These are phyloP conservation scores for Callospermophilus lateralis DNA, from an alignment of 2,113 vertebrate species.

Conservation along the genomic window DNA sequence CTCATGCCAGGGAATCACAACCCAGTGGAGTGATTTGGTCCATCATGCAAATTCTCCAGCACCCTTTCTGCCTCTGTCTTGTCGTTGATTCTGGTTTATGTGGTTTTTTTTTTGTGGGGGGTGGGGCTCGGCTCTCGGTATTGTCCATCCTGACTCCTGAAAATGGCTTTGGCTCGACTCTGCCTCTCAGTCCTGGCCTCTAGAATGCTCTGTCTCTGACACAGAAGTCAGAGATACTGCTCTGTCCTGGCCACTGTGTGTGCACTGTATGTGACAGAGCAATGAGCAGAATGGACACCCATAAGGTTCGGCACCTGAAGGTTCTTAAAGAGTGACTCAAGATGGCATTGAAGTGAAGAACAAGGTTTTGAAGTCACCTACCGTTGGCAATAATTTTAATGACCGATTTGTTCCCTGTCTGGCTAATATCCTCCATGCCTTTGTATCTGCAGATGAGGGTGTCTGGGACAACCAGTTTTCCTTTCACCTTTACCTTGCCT, in stretches of 20 bases:
- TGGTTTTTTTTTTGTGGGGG: no score
- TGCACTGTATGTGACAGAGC: neutral
- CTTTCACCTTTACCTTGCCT: neutral
- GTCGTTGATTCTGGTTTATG: neutral
- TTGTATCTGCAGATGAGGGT: neutral
- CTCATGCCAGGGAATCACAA: constrained; percentile 34
- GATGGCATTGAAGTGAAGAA: neutral
- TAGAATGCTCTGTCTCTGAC: neutral
- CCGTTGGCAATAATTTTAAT: constrained; percentile 12
- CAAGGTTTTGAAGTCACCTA: constrained; percentile 13
- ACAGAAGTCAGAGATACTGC: neutral
- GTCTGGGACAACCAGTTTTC: neutral
- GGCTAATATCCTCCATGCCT: neutral
- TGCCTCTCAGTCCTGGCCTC: neutral
- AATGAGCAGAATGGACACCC: neutral
- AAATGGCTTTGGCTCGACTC: constrained; percentile 21
- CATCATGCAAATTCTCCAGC: neutral
- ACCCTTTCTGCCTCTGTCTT: neutral
- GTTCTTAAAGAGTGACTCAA: neutral
- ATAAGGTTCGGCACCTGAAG: neutral
- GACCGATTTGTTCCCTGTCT: neutral
- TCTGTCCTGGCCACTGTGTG: neutral
- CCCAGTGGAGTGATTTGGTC: neutral
- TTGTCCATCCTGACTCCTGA: constrained; percentile 31
- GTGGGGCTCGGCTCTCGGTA: neutral